Conservation (phyloP, 2,113 vertebrate genomes). For the Nibea coibor region DNA sequence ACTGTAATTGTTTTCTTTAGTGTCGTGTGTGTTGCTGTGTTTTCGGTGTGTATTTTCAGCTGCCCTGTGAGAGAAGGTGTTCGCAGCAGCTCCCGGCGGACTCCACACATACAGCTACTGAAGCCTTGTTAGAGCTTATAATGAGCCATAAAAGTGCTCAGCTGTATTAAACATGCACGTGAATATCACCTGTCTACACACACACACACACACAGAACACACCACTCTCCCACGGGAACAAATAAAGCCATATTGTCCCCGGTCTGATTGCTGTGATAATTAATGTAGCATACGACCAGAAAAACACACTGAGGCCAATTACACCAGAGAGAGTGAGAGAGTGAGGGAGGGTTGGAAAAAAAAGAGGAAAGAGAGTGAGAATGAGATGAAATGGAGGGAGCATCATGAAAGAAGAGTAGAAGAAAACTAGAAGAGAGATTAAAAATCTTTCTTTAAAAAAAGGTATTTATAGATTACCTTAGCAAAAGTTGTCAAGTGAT, state of each 20-base stretch:
- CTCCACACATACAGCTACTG: constrained; percentile 70
- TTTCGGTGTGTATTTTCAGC: constrained; percentile 28
- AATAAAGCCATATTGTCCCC: constrained; percentile 78
- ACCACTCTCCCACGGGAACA: constrained; percentile 60
- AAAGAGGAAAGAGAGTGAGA: not conserved
- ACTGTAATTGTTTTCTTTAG: constrained; percentile 65
- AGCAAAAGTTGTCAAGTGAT: no score
- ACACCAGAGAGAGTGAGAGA: constrained; percentile 30
- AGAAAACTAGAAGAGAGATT: no score
- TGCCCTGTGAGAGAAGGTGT: constrained; percentile 61
- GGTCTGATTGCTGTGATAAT: constrained; percentile 76
- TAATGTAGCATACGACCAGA: constrained; percentile 74
- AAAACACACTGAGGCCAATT: constrained; percentile 75
- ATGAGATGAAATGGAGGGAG: not conserved
- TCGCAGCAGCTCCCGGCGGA: constrained; percentile 56
- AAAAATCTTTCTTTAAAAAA: no score
- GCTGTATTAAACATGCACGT: constrained; percentile 65
- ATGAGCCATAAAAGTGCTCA: constrained; percentile 77
- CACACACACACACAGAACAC: constrained; percentile 23
- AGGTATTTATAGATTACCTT: no score
- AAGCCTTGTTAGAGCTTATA: constrained; percentile 76
- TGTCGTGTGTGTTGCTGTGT: constrained; percentile 25
- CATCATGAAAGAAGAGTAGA: not conserved
- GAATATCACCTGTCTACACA: constrained; percentile 64
- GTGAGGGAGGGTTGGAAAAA: constrained; percentile 1